phyloP scores from a whole-genome alignment of 2,888 invertebrate genomes.

The Dicycla oo region DNA sequence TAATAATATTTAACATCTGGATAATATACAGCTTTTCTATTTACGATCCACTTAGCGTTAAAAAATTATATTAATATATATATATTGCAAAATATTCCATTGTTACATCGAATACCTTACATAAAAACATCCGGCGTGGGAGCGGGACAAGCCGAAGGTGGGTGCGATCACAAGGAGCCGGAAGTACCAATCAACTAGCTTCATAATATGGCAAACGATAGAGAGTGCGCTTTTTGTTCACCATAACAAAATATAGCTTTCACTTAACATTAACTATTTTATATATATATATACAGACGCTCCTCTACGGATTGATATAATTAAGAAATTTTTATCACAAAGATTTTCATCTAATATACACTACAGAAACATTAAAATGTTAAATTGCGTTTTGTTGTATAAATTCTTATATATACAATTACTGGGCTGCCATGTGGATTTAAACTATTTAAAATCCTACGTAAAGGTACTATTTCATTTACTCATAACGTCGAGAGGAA shows the following conservation, averaged over 20 bases:
- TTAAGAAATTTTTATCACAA: conserved; percentile 86
- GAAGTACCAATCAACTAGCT: conserved; percentile 69
- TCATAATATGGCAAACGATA: conserved; percentile 82
- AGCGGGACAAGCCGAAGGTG: conserved; percentile 74
- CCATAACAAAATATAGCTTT: conserved; percentile 88
- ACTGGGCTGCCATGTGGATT: conserved; percentile 55
- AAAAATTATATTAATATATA: conserved; percentile 82
- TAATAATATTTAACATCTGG: conserved; percentile 90
- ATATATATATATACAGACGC: conserved; percentile 83
- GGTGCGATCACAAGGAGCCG: conserved; percentile 73
- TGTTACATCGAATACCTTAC: conserved; percentile 83
- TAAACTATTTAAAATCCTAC: conserved; percentile 43
- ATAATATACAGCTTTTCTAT: conserved; percentile 87
- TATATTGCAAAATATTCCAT: conserved; percentile 90
- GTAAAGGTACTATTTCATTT: conserved; percentile 33
- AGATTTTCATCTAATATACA: conserved; percentile 82
- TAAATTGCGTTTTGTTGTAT: conserved; percentile 74
- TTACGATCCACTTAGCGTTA: conserved; percentile 87
- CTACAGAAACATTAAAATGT: conserved; percentile 81
- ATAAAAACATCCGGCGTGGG: conserved; percentile 67
- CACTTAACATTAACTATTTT: conserved; percentile 80
- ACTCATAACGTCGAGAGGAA: conserved; percentile 45
- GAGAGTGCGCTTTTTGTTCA: conserved; percentile 81
- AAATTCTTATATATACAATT: conserved; percentile 42
- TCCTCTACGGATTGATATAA: conserved; percentile 84